phyloP scores from a whole-genome alignment of 2,113 vertebrate genomes.

The Ptychochromis oligacanthus region DNA sequence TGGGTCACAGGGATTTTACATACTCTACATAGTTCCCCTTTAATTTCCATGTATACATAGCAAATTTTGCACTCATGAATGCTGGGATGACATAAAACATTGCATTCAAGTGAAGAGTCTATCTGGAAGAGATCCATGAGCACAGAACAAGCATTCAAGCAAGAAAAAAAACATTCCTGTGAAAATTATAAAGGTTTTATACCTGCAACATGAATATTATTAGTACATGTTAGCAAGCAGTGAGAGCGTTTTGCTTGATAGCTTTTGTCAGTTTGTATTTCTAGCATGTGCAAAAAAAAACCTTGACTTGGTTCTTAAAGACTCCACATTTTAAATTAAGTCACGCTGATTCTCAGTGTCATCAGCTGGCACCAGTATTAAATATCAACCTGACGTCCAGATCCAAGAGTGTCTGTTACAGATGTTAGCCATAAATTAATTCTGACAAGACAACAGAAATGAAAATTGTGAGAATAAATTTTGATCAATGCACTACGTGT shows the following conservation, averaged over 20 bases:
- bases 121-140: background rate
- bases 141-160: background rate
- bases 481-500: background rate
- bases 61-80: background rate
- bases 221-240: background rate
- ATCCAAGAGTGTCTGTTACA: background rate
- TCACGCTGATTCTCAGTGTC: background rate
- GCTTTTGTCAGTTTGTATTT: background rate
- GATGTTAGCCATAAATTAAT: background rate
- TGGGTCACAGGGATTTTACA: background rate
- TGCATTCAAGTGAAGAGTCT: background rate
- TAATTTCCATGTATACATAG: background rate
- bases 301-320: background rate
- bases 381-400: background rate
- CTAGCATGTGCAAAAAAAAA: background rate
- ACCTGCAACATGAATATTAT: background rate
- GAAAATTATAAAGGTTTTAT: background rate
- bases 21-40: background rate
- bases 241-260: background rate
- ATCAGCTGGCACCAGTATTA: slow-evolving; percentile 1
- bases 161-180: background rate
- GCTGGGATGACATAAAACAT: background rate
- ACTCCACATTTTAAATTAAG: background rate
- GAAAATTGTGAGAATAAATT: background rate
- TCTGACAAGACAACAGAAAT: background rate